Evolutionary conservation across 2,113 vertebrate species (phyloP), one percentile per base, ranked within the genome.

Genomic region (Mesoclemmys tuberculata): DNA sequence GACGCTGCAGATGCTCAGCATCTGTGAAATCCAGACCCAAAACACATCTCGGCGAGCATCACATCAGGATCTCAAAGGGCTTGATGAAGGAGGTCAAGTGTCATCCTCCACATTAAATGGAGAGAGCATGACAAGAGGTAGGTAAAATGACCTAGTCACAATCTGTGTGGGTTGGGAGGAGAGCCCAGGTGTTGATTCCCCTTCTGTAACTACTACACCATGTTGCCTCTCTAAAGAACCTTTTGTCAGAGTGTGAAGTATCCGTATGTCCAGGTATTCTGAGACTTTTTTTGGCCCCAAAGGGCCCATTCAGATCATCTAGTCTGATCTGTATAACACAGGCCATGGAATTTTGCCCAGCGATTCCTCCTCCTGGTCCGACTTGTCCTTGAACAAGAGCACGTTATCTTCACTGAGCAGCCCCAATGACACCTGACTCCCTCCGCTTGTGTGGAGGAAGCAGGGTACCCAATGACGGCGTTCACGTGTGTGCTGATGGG

Each of bases 351-450:
- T 58, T 58, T 19, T 16, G 82, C 88, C 1, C 29, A 10, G 71
- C 1, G 0, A 80, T 84, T 77, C 24, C 90, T 90, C 85, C 71
- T 89, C 2, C 3, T 0, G 12, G 11, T 21, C 46, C 27, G 80
- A 11, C 2, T 22, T 29, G 27, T 75, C 38, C 9, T 26, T 22
- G 52, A 41, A 26, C 38, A 0, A 18, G 11, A 77, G 13, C 1
- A 0, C 2, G 61, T 52, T 89, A 52, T 84, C 51, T 18, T 85
- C 29, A 0, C 48, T 2, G 3, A 21, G 54, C n/a, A 61, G 2
- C 58, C 27, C 81, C 91, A 91, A 52, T 86, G 91, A 44, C 94
- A 77, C 79, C 92, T 91, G 29, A 82, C 83, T 52, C 0, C 3
- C 93, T 83, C 80, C 31, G 81, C 83, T 86, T 94, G 89, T 80